These are phyloP conservation scores for Holotrichia oblita DNA, from an alignment of 1,140 invertebrate genomes.

Conservation along the genomic window DNA sequence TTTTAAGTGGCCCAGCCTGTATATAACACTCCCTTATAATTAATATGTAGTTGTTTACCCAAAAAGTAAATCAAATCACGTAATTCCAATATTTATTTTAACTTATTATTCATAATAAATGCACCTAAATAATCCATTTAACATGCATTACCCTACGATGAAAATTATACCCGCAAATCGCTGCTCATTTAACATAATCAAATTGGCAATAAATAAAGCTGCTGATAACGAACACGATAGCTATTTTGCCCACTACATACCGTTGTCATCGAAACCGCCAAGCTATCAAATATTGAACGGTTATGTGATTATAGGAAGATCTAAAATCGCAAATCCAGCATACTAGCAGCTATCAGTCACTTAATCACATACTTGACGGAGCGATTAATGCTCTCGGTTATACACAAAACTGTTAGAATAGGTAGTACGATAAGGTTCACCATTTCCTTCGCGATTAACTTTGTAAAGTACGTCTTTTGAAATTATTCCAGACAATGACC, in stretches of 20 bases:
- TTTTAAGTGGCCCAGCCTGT: no score
- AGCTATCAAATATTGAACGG: background rate
- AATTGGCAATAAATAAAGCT: background rate
- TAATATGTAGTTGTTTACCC: no score
- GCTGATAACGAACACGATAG: background rate
- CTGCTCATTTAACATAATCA: background rate
- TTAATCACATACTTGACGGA: background rate
- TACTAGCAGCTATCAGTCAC: background rate
- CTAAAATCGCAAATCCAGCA: background rate
- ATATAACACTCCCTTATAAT: no score
- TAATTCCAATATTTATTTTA: no score
- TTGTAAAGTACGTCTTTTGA: no score
- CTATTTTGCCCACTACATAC: background rate
- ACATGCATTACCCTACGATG: background rate
- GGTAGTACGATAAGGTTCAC: no score
- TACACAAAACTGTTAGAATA: background rate
- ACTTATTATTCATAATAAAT: background rate
- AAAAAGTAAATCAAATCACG: no score
- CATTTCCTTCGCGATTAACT: no score
- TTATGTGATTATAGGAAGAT: background rate
- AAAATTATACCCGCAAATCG: background rate
- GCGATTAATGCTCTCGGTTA: background rate
- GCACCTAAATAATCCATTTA: background rate
- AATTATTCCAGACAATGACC: no score
- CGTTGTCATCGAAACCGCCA: background rate